phyloP scores from a whole-genome alignment of 2,888 invertebrate genomes.

The Apamea anceps region DNA sequence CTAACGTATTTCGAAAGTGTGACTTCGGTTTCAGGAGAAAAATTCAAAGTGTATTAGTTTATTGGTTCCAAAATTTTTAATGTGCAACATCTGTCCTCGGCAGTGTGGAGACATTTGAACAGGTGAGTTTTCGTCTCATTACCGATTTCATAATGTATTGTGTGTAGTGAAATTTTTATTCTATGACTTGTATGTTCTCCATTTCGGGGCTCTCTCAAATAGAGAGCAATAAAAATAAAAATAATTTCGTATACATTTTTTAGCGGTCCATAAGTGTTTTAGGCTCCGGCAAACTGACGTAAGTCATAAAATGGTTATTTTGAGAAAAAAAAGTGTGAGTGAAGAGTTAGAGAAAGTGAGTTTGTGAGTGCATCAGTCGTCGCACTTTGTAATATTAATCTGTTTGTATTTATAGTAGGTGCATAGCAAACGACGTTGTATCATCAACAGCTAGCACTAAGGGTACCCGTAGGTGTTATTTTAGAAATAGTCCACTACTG shows the following conservation, averaged over 20 bases:
- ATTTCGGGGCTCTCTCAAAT: conserved; percentile 24
- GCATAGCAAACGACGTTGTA: conserved; percentile 35
- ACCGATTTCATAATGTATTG: conserved; percentile 44
- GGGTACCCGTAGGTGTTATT: conserved; percentile 48
- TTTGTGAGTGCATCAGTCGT: conserved; percentile 58
- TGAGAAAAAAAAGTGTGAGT: conserved; percentile 41
- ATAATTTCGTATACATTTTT: conserved; percentile 31
- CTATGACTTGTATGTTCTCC: conserved; percentile 32
- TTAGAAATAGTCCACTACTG: conserved; percentile 55
- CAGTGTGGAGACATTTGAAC: conserved; percentile 60
- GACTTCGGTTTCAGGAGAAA: conserved; percentile 71
- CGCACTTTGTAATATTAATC: conserved; percentile 50
- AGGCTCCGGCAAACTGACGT: conserved; percentile 41
- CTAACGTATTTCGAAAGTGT: conserved; percentile 74
- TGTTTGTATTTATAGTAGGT: conserved; percentile 48
- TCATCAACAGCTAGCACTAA: conserved; percentile 32
- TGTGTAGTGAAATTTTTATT: conserved; percentile 46
- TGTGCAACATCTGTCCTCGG: conserved; percentile 57
- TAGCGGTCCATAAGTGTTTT: conserved; percentile 43
- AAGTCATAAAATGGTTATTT: conserved; percentile 65
- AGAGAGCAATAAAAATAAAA: conserved; percentile 43
- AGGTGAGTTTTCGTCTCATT: conserved; percentile 64
- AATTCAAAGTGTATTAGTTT: conserved; percentile 69
- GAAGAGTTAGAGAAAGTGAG: conserved; percentile 49
- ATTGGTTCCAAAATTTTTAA: conserved; percentile 61